Evolutionary conservation across 2,797 vertebrate species (phyloP).

Genomic region (Petrocephalus schoutedeni): DNA sequence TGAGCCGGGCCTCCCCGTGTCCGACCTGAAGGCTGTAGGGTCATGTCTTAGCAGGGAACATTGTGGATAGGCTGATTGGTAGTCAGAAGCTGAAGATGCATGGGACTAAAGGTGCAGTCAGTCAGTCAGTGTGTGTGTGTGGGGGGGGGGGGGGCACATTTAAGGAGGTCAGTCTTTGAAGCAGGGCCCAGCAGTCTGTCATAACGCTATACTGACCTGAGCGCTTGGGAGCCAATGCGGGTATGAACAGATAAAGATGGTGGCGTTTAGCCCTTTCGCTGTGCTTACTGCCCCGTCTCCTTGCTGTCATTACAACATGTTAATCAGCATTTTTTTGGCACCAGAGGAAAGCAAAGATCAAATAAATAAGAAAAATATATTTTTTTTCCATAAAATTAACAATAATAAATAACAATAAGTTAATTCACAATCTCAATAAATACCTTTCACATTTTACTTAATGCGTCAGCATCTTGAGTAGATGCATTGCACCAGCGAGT

Average conservation of each 20-base stretch:
- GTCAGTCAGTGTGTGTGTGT: no score
- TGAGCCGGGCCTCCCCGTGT: not conserved
- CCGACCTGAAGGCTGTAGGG: not conserved
- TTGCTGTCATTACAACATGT: not conserved
- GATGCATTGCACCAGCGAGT: slow-evolving; percentile 67
- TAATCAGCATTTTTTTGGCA: slow-evolving; percentile 78
- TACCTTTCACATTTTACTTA: slow-evolving; percentile 65
- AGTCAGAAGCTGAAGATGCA: not conserved
- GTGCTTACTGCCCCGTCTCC: not conserved
- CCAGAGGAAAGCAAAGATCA: slow-evolving; percentile 66
- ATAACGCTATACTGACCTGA: not conserved
- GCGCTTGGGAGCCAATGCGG: no score
- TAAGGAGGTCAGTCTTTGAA: not conserved
- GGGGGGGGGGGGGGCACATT: not conserved
- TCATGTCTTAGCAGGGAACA: not conserved
- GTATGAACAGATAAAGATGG: not conserved
- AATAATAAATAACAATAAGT: slow-evolving; percentile 99
- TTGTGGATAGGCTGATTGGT: not conserved
- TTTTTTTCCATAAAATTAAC: slow-evolving; percentile 76
- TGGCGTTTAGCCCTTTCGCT: not conserved
- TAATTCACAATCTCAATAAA: slow-evolving; percentile 97
- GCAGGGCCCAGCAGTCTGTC: not conserved
- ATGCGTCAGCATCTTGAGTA: slow-evolving; percentile 61
- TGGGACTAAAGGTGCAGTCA: not conserved
- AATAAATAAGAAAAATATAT: slow-evolving; percentile 85